Percentiles rank a stretch among this genome's conserved stretches.
Evolutionary conservation across 2,888 invertebrate genomes (phyloP).

Genomic region (Ochropleura leucogaster): DNA sequence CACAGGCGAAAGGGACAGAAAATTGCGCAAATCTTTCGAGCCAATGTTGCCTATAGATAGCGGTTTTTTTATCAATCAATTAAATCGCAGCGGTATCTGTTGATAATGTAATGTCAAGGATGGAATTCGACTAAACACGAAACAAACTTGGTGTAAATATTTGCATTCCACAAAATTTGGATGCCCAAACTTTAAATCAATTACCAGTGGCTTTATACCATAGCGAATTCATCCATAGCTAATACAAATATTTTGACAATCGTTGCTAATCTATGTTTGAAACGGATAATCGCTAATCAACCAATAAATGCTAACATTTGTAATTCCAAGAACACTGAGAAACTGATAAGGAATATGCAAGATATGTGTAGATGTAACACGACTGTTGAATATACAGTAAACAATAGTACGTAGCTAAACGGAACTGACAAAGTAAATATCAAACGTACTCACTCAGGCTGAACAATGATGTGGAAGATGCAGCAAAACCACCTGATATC

Average conservation of each 20-base stretch:
- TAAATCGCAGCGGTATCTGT: slow-evolving; percentile 44
- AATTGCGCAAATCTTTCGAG: slow-evolving; percentile 67
- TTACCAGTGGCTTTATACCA: slow-evolving; percentile 33
- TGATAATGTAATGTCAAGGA: slow-evolving; percentile 34
- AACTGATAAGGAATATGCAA: slow-evolving; percentile 60
- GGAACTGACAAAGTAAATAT: slow-evolving; percentile 73
- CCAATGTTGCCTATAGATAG: slow-evolving; percentile 31
- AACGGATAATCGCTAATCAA: slow-evolving; percentile 43
- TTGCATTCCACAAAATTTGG: slow-evolving; percentile 35
- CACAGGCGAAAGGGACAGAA: slow-evolving; percentile 70
- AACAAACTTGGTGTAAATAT: slow-evolving; percentile 40
- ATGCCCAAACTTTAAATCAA: slow-evolving; percentile 44
- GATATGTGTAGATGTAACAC: slow-evolving; percentile 41
- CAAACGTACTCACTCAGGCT: slow-evolving; percentile 71
- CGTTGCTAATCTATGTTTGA: slow-evolving; percentile 38
- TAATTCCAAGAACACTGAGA: slow-evolving; percentile 47
- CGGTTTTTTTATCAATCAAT: slow-evolving; percentile 46
- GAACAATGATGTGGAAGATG: slow-evolving; percentile 76
- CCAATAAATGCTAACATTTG: slow-evolving; percentile 35
- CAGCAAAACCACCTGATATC: slow-evolving; percentile 76
- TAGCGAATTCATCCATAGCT: slow-evolving; percentile 48
- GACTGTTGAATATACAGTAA: slow-evolving; percentile 62
- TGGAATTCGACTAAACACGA: slow-evolving; percentile 29
- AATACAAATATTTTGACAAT: slow-evolving; percentile 33
- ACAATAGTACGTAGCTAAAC: slow-evolving; percentile 64